A percentile compares a stretch with the other conserved stretches of the same genome.
These are phyloP conservation scores for Lasioglossum vierecki DNA, from an alignment of 2,888 invertebrate species.

Conservation along the genomic window DNA sequence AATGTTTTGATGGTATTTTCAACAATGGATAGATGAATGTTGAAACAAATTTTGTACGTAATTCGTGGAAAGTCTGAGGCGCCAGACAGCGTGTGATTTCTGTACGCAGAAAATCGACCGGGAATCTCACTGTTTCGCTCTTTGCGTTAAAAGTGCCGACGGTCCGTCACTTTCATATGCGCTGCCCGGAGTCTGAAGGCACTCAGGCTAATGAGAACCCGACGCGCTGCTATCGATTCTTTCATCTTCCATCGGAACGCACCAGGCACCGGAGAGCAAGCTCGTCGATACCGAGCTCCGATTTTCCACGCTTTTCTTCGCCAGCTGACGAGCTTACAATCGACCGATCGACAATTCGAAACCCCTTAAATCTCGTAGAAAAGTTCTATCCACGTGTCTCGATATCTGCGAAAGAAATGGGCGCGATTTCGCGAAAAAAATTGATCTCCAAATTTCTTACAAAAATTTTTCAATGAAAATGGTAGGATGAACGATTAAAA, in stretches of 20 bases:
- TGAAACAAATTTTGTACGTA: neutral
- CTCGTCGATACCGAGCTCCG: conserved; percentile 7
- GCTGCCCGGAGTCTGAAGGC: conserved; percentile 73
- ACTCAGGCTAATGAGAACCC: conserved; percentile 77
- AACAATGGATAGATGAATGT: neutral
- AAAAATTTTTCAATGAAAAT: no score
- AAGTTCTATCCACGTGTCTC: neutral
- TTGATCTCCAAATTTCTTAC: no score
- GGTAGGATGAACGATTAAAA: no score
- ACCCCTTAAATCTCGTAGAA: neutral
- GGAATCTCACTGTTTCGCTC: conserved; percentile 28
- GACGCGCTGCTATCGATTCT: conserved; percentile 70
- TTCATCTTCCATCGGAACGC: conserved; percentile 57
- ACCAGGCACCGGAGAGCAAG: conserved; percentile 20
- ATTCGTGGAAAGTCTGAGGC: neutral
- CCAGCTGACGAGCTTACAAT: conserved; percentile 1
- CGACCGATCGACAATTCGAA: neutral
- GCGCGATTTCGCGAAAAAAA: no score
- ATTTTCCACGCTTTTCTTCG: conserved; percentile 18
- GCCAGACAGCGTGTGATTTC: neutral
- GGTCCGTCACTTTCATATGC: conserved; percentile 65
- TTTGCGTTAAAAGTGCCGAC: conserved; percentile 41
- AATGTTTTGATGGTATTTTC: no score
- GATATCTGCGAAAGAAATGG: no score
- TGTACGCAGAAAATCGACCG: conserved; percentile 23